Conservation (phyloP, 1,140 invertebrate species). For the Colletes gigas region DNA sequence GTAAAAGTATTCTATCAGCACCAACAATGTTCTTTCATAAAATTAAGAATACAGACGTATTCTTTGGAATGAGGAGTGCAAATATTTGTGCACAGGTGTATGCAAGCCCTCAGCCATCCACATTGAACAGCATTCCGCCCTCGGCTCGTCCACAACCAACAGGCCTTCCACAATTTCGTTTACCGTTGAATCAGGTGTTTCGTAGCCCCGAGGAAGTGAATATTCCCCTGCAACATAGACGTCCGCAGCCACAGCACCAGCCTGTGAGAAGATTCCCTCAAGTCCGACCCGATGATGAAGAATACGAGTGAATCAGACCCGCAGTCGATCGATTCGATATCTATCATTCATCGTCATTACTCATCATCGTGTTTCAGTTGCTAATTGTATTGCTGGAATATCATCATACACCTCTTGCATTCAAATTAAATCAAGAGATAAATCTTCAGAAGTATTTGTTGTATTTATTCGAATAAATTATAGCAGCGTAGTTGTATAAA, state of each 20-base stretch:
- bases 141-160: constrained; percentile 71
- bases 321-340: constrained; percentile 18
- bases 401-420: constrained; percentile 7
- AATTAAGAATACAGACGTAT: too few species aligned
- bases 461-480: constrained; percentile 39
- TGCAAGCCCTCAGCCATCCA: constrained; percentile 57
- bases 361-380: constrained; percentile 11
- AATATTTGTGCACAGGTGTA: constrained; percentile 27
- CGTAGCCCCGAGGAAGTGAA: constrained; percentile 92
- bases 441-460: background rate
- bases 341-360: constrained; percentile 37
- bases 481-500: constrained; percentile 23
- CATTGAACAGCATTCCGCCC: constrained; percentile 76
- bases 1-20: too few species aligned
- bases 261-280: constrained; percentile 77
- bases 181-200: constrained; percentile 85
- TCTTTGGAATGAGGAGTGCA: background rate
- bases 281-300: constrained; percentile 78
- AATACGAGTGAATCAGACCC: constrained; percentile 73
- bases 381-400: constrained; percentile 23
- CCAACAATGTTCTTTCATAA: too few species aligned
- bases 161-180: constrained; percentile 69
- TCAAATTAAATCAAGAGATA: background rate
- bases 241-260: constrained; percentile 79
- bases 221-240: constrained; percentile 89